phyloP scores from a whole-genome alignment of 2,888 invertebrate species.

The Trichopria drosophilae region DNA sequence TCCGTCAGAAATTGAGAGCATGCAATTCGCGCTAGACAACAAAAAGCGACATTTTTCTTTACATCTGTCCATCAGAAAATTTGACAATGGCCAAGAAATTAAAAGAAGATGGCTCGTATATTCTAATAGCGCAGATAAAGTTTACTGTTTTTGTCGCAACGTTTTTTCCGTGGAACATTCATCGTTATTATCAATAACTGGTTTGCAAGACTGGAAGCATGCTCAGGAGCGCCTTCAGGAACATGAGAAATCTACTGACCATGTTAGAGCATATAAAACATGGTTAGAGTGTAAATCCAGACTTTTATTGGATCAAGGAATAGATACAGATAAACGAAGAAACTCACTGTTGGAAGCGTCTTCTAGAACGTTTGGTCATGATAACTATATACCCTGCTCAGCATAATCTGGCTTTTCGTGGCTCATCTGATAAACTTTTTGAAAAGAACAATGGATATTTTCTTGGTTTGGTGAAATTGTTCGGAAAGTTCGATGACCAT shows the following conservation, averaged over 20 bases:
- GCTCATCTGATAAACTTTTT: constrained; percentile 23
- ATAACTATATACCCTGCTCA: constrained; percentile 25
- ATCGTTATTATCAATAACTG: constrained; percentile 14
- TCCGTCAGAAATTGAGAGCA: no score
- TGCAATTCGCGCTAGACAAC: no score
- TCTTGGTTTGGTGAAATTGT: constrained; percentile 27
- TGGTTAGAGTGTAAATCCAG: constrained; percentile 15
- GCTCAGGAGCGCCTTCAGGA: constrained; percentile 11
- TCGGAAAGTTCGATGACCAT: constrained; percentile 23
- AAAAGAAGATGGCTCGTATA: constrained; percentile 27
- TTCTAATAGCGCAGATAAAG: constrained; percentile 13
- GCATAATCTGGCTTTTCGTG: constrained; percentile 33
- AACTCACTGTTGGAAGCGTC: constrained; percentile 24
- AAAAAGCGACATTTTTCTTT: no score
- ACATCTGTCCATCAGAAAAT: constrained; percentile 11
- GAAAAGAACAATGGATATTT: constrained; percentile 34
- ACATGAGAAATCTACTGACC: constrained; percentile 12
- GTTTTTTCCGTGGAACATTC: constrained; percentile 15
- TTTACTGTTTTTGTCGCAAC: constrained; percentile 25
- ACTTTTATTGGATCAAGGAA: constrained; percentile 8
- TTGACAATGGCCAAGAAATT: constrained; percentile 25
- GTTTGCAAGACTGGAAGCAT: constrained; percentile 19
- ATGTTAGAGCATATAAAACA: constrained; percentile 8
- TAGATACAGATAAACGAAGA: constrained; percentile 27
- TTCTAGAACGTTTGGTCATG: constrained; percentile 31